Percentiles rank a stretch among this genome's conserved stretches.
Conservation (phyloP, 2,113 vertebrate genomes). For the Neotragus pygmaeus region DNA sequence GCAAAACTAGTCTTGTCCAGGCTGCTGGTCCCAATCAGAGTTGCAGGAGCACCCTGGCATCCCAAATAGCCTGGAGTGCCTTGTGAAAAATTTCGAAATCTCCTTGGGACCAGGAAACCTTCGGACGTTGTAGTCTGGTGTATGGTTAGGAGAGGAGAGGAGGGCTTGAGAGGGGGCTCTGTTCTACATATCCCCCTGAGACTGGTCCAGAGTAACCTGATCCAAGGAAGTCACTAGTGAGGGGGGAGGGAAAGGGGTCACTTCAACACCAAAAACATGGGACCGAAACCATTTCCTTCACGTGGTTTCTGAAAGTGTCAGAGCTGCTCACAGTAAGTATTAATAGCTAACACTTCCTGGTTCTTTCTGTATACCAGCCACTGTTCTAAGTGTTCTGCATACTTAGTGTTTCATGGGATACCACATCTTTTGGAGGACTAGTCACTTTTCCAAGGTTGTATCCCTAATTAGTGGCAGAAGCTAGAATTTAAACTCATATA, state of each 20-base stretch:
- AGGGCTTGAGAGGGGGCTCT: background rate
- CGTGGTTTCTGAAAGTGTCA: background rate
- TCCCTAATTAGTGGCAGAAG: background rate
- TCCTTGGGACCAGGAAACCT: background rate
- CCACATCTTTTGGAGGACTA: background rate
- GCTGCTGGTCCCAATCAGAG: background rate
- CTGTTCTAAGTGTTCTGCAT: background rate
- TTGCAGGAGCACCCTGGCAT: background rate
- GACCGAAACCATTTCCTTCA: background rate
- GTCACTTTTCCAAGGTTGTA: background rate
- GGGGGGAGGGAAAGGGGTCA: background rate
- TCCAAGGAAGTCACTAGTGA: background rate
- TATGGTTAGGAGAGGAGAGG: background rate
- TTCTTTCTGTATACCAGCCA: background rate
- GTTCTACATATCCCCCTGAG: background rate
- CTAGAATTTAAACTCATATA: background rate
- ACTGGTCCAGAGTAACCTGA: background rate
- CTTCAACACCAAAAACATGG: background rate
- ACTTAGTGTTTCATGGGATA: background rate
- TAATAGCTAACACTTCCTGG: background rate
- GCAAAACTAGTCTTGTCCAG: background rate
- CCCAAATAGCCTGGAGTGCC: background rate
- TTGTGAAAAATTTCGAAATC: background rate
- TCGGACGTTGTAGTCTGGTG: background rate
- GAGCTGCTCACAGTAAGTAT: background rate